phyloP scores from a whole-genome alignment of 2,113 vertebrate genomes.

The Regulus satrapa region DNA sequence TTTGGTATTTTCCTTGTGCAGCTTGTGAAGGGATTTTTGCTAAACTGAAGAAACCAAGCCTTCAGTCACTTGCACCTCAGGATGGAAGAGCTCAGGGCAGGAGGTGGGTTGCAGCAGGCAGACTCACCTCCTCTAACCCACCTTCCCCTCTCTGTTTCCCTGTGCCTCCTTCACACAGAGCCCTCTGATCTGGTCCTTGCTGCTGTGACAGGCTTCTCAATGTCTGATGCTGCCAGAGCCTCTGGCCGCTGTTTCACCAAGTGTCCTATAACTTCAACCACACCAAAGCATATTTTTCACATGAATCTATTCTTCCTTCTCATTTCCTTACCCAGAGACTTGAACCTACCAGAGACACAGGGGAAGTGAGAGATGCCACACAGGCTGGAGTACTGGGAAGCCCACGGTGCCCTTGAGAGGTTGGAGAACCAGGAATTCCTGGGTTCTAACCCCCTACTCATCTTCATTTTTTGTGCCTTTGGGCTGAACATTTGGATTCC shows the following conservation, averaged over 20 bases:
- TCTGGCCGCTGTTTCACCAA: neutral
- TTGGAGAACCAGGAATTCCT: neutral
- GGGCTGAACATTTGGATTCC: neutral
- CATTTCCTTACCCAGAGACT: neutral
- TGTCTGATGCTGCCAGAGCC: neutral
- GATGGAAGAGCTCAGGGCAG: neutral
- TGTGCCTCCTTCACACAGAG: neutral
- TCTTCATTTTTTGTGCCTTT: neutral
- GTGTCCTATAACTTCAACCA: neutral
- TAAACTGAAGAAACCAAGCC: neutral
- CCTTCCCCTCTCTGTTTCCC: neutral
- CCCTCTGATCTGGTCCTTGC: neutral
- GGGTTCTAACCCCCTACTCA: neutral
- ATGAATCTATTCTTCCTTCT: neutral
- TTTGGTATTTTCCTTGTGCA: neutral
- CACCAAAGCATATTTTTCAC: neutral
- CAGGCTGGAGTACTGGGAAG: accelerated
- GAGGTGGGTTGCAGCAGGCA: neutral
- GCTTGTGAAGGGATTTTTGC: neutral
- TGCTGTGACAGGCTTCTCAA: neutral
- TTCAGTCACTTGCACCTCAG: neutral
- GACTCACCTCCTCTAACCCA: neutral
- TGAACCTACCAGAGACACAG: neutral
- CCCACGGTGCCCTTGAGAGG: neutral
- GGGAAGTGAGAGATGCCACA: neutral